A percentile compares a stretch with the other conserved stretches of the same genome.
phyloP scores from a whole-genome alignment of 2,113 vertebrate genomes.

The Apistogramma diplotaenia region DNA sequence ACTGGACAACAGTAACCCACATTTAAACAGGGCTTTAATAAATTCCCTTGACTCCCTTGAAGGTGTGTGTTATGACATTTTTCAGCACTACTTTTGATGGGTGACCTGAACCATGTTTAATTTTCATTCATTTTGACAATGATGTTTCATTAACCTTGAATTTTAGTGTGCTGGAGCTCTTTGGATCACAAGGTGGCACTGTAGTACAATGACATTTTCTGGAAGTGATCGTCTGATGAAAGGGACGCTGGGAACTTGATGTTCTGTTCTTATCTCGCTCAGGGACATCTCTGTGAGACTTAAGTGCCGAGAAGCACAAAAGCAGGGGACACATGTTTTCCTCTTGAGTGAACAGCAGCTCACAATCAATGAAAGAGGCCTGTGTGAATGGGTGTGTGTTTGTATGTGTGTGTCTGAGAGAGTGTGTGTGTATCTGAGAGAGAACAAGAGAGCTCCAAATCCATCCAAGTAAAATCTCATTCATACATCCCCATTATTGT shows the following conservation, averaged over 20 bases:
- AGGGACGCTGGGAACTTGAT: not conserved
- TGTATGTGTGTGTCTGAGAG: fast-evolving
- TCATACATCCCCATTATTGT: not conserved
- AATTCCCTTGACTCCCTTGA: too few relatives aligned
- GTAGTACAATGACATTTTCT: not conserved
- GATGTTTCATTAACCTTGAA: fast-evolving
- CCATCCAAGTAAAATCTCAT: not conserved
- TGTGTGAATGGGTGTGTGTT: not conserved
- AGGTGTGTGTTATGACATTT: conserved; percentile 66
- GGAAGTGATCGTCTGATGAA: not conserved
- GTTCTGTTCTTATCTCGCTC: not conserved
- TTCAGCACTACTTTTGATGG: not conserved
- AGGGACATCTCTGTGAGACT: not conserved
- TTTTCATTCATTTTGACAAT: not conserved
- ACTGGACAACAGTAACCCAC: too few relatives aligned
- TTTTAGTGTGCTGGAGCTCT: not conserved
- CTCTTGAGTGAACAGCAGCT: not conserved
- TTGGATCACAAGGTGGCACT: conserved; percentile 12
- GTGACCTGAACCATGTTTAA: not conserved
- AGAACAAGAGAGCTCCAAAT: not conserved
- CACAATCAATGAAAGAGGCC: not conserved
- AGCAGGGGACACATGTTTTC: not conserved
- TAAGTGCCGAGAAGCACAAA: not conserved
- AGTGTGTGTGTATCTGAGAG: not conserved
- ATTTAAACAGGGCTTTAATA: too few relatives aligned